A percentile compares a stretch with the other conserved stretches of the same genome.
These are phyloP conservation scores for Cantharis rufa DNA, from an alignment of 2,888 invertebrate genomes.

Conservation along the genomic window DNA sequence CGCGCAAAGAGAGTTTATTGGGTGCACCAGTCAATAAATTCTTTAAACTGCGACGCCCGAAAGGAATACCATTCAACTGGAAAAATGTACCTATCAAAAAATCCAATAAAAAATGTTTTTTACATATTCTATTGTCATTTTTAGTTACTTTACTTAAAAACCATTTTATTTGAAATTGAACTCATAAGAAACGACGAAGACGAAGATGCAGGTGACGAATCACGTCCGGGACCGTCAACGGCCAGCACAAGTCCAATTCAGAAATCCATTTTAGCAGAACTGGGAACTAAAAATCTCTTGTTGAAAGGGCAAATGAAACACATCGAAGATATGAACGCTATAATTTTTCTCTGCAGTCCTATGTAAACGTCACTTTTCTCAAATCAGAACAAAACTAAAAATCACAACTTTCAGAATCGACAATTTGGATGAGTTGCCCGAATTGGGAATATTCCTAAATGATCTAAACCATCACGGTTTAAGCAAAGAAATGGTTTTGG, in stretches of 20 bases:
- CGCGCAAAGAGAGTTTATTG: constrained; percentile 62
- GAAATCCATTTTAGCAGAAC: constrained; percentile 39
- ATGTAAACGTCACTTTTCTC: constrained; percentile 62
- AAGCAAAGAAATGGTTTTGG: constrained; percentile 77
- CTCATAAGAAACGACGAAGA: constrained; percentile 52
- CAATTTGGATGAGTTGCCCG: constrained; percentile 78
- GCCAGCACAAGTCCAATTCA: not conserved
- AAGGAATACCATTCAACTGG: constrained; percentile 80
- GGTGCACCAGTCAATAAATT: constrained; percentile 69
- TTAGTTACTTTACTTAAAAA: constrained; percentile 72
- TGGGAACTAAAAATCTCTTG: constrained; percentile 69
- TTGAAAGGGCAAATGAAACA: constrained; percentile 86
- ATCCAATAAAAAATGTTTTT: not conserved
- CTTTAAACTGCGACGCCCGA: constrained; percentile 78
- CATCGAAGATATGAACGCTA: constrained; percentile 75
- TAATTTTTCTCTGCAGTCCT: constrained; percentile 87
- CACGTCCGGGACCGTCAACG: not conserved
- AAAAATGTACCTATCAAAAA: constrained; percentile 63
- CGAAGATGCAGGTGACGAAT: not conserved
- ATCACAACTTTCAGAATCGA: constrained; percentile 68
- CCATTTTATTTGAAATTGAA: constrained; percentile 79
- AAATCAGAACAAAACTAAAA: not conserved
- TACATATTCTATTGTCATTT: constrained; percentile 18
- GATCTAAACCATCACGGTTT: constrained; percentile 84
- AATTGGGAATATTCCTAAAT: constrained; percentile 75